Evolutionary conservation across 1,140 invertebrate genomes (phyloP).

Genomic region (Drosophila santomea): DNA sequence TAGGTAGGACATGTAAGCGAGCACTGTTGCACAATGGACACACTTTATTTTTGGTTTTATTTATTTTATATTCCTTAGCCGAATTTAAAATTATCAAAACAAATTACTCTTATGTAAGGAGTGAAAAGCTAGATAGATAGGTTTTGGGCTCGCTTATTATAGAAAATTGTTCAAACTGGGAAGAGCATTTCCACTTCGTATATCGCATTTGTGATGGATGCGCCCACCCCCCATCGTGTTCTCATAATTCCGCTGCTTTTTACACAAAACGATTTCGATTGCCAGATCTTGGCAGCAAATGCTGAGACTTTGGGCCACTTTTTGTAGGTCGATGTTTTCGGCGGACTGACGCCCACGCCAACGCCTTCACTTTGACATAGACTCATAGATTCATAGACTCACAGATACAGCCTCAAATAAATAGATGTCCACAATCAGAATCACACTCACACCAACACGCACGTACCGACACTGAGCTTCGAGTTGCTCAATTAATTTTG

Average conservation of each 20-base stretch:
- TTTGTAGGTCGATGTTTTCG: conserved; percentile 60
- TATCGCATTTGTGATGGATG: not conserved
- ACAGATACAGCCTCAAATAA: conserved; percentile 8
- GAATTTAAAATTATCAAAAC: too few species aligned
- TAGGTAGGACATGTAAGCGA: too few species aligned
- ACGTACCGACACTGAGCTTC: conserved; percentile 52
- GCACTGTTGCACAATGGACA: too few species aligned
- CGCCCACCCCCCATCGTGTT: conserved; percentile 12
- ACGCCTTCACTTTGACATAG: conserved; percentile 73
- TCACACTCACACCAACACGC: conserved; percentile 28
- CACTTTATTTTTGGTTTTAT: too few species aligned
- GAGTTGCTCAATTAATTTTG: conserved; percentile 79
- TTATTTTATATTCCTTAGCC: too few species aligned
- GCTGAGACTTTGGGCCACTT: conserved; percentile 32
- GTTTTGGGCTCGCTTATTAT: not conserved
- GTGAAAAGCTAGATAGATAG: too few species aligned
- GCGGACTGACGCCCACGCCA: conserved; percentile 53
- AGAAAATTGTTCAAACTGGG: not conserved
- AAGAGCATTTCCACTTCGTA: conserved; percentile 2
- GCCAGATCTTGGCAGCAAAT: conserved; percentile 41
- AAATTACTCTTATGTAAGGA: too few species aligned
- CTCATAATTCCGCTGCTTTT: conserved; percentile 66
- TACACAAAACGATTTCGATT: conserved; percentile 62
- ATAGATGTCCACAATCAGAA: conserved; percentile 33
- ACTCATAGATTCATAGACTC: conserved; percentile 25